These are phyloP conservation scores for Synergus itoensis DNA, from an alignment of 2,888 invertebrate species.

Conservation along the genomic window DNA sequence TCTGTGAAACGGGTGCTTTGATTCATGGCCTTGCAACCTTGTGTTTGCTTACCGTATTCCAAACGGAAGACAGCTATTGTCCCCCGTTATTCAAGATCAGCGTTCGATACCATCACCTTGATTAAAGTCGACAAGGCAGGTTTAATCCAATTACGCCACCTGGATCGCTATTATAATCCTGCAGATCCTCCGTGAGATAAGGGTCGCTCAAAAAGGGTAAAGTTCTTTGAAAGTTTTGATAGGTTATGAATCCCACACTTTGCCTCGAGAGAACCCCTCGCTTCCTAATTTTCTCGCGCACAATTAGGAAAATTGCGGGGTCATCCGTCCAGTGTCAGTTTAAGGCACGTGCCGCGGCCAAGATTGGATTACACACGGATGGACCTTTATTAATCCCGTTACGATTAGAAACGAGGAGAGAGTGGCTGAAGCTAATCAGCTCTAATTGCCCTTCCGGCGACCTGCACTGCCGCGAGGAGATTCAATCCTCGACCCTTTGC, in stretches of 20 bases:
- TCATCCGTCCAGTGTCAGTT: constrained; percentile 14
- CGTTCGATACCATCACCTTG: constrained; percentile 53
- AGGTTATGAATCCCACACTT: constrained; percentile 36
- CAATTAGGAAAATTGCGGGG: constrained; percentile 28
- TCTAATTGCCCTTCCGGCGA: constrained; percentile 60
- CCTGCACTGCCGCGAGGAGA: constrained; percentile 12
- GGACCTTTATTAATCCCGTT: constrained; percentile 69
- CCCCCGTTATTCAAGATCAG: constrained; percentile 36
- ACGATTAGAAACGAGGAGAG: constrained; percentile 56
- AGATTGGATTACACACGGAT: constrained; percentile 60
- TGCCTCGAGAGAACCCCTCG: constrained; percentile 7
- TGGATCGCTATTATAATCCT: constrained; percentile 34
- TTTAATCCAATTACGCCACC: constrained; percentile 61
- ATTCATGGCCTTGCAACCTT: constrained; percentile 36
- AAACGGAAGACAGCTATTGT: constrained; percentile 38
- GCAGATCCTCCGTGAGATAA: constrained; percentile 21
- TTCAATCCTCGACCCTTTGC: constrained; percentile 22
- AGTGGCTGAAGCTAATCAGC: constrained; percentile 62
- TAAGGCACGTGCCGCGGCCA: constrained; percentile 58
- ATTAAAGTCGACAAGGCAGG: constrained; percentile 59
- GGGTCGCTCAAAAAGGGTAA: constrained; percentile 39
- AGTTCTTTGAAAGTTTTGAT: constrained; percentile 41
- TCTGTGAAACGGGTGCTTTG: constrained; percentile 21
- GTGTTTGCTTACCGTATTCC: constrained; percentile 37
- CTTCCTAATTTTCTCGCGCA: constrained; percentile 28